These are phyloP conservation scores for Halictus ligatus DNA, from an alignment of 2,888 invertebrate genomes.

Conservation along the genomic window DNA sequence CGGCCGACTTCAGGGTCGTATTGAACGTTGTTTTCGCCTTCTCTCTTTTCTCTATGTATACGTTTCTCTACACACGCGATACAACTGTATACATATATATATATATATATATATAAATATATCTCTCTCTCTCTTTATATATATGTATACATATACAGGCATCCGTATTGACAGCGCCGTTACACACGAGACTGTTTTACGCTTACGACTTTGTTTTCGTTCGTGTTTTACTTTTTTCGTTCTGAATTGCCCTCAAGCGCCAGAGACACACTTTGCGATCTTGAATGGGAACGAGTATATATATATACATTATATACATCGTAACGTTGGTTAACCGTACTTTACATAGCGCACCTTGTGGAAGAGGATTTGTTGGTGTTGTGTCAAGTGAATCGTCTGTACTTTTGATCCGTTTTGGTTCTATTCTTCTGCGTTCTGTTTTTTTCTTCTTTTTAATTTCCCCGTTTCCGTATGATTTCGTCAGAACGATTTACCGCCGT, in stretches of 20 bases:
- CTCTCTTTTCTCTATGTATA: constrained; percentile 39
- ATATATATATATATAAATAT: too few relatives aligned
- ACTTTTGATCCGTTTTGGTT: constrained; percentile 3
- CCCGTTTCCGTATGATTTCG: constrained; percentile 40
- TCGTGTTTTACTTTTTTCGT: constrained; percentile 35
- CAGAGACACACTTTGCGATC: constrained; percentile 44
- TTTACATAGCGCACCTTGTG: constrained; percentile 65
- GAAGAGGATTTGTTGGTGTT: constrained; percentile 69
- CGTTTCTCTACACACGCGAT: constrained; percentile 34
- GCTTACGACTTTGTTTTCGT: constrained; percentile 38
- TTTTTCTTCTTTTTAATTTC: not conserved
- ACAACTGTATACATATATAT: not conserved
- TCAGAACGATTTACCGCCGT: constrained; percentile 21
- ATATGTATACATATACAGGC: constrained; percentile 17
- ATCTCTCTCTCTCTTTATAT: not conserved
- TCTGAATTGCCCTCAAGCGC: constrained; percentile 47
- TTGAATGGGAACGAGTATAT: constrained; percentile 57
- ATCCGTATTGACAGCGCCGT: constrained; percentile 38
- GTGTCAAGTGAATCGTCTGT: constrained; percentile 67
- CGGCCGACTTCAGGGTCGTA: constrained; percentile 9
- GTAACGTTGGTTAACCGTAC: constrained; percentile 53
- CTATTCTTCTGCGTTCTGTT: too few relatives aligned
- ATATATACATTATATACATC: not conserved
- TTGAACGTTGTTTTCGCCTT: constrained; percentile 32
- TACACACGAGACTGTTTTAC: constrained; percentile 42